A percentile compares a stretch with the other conserved stretches of the same genome.
Conservation (phyloP, 2,113 vertebrate species). For the Elanus axillaris region DNA sequence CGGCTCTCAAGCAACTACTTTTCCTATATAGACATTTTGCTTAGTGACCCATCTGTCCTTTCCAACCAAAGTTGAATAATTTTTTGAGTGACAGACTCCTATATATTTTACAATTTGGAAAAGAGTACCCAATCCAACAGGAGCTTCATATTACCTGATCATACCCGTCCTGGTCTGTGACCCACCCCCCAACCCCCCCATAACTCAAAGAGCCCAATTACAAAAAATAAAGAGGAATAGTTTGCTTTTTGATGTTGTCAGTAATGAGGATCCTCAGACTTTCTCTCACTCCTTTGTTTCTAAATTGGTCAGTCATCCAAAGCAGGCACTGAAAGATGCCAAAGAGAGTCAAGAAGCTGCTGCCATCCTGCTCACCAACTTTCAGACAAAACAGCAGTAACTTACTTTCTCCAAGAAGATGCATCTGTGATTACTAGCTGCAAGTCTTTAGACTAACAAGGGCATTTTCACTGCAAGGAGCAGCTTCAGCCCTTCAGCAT, state of each 20-base stretch:
- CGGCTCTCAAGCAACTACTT: background rate
- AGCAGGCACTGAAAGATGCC: background rate
- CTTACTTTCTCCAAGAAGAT: background rate
- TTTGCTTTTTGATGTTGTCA: background rate
- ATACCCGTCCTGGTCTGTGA: background rate
- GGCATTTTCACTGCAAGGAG: background rate
- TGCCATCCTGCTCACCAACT: background rate
- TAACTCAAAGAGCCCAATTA: background rate
- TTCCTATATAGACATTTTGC: background rate
- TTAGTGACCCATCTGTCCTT: background rate
- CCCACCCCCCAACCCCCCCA: fast-evolving
- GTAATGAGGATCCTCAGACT: background rate
- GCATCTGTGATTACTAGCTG: background rate
- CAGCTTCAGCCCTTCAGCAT: background rate
- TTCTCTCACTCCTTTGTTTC: background rate
- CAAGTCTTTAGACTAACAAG: background rate
- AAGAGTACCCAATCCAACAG: background rate
- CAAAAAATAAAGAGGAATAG: background rate
- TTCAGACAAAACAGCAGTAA: background rate
- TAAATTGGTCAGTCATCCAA: background rate
- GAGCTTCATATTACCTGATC: background rate
- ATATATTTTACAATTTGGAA: background rate
- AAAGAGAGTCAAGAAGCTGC: background rate
- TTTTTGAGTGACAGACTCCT: background rate
- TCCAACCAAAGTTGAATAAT: background rate